Evolutionary conservation across 2,797 vertebrate genomes (phyloP).

Genomic region (Spinus olivaceus): DNA sequence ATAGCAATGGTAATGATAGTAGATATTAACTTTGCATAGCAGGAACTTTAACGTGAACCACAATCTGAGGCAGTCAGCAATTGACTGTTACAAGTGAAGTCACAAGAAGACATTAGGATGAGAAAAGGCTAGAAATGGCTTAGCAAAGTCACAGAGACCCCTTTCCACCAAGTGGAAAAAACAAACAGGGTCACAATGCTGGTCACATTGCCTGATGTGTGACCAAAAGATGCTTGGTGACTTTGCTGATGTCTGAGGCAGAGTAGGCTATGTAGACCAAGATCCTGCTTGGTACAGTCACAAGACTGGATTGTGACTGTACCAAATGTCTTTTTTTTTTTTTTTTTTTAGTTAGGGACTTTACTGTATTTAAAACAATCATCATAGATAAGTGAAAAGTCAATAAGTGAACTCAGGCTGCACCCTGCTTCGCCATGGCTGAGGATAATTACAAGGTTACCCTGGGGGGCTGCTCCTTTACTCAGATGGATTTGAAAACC

Average conservation of each 20-base stretch:
- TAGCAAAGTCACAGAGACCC: neutral
- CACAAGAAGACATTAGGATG: neutral
- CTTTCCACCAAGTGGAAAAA: neutral
- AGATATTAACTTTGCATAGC: neutral
- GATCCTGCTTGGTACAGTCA: neutral
- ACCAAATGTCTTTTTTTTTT: neutral
- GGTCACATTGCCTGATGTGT: neutral
- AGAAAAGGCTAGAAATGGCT: neutral
- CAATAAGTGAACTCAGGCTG: conserved; percentile 2
- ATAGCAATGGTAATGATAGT: neutral
- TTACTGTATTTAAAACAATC: conserved; percentile 39
- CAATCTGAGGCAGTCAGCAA: neutral
- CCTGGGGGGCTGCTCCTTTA: neutral
- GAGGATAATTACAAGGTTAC: conserved; percentile 44
- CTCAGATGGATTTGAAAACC: neutral
- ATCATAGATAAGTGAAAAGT: conserved; percentile 20
- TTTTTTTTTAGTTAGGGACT: neutral
- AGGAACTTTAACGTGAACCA: neutral
- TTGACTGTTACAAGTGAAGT: neutral
- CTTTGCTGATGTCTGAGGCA: neutral
- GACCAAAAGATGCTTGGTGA: neutral
- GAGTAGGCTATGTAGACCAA: neutral
- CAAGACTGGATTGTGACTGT: neutral
- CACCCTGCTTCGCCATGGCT: neutral
- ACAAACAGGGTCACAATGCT: neutral